Evolutionary conservation across 2,113 vertebrate species (phyloP).

Genomic region (Epinephelus cyanopodus): DNA sequence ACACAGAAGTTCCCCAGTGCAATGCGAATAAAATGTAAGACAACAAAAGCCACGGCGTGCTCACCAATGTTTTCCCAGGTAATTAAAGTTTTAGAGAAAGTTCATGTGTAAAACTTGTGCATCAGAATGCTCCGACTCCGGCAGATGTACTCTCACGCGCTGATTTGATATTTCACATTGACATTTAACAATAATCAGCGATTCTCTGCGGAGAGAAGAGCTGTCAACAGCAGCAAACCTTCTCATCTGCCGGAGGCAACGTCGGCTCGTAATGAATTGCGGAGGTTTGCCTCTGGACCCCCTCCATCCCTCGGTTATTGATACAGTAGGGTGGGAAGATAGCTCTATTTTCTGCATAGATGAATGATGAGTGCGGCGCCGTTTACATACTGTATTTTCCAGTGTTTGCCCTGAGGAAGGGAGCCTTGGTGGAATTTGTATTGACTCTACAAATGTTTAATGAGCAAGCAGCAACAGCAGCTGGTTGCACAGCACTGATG

Average conservation of each 20-base stretch:
- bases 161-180: slow-evolving; percentile 74
- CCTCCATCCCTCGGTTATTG: slow-evolving; percentile 66
- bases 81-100: slow-evolving; percentile 58
- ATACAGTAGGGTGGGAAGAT: slow-evolving; percentile 69
- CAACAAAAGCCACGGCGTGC: not conserved
- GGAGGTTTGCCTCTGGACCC: slow-evolving; percentile 66
- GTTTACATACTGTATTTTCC: slow-evolving; percentile 78
- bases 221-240: slow-evolving; percentile 68
- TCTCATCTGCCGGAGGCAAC: slow-evolving; percentile 64
- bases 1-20: not conserved
- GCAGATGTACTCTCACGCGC: slow-evolving; percentile 22
- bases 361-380: slow-evolving; percentile 60
- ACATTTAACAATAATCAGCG: slow-evolving; percentile 77
- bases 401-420: slow-evolving; percentile 77
- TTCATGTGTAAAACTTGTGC: slow-evolving; percentile 38
- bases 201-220: slow-evolving; percentile 53
- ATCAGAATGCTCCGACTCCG: slow-evolving; percentile 29
- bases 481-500: slow-evolving; percentile 69
- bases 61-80: slow-evolving; percentile 6
- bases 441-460: slow-evolving; percentile 86
- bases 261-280: slow-evolving; percentile 67
- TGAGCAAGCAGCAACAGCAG: slow-evolving; percentile 78
- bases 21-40: not conserved
- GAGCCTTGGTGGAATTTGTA: slow-evolving; percentile 79
- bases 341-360: slow-evolving; percentile 71